Base-by-base conservation (phyloP, 53 echinoderm and acorn worm species). In the Paracentrotus lividus region DNA sequence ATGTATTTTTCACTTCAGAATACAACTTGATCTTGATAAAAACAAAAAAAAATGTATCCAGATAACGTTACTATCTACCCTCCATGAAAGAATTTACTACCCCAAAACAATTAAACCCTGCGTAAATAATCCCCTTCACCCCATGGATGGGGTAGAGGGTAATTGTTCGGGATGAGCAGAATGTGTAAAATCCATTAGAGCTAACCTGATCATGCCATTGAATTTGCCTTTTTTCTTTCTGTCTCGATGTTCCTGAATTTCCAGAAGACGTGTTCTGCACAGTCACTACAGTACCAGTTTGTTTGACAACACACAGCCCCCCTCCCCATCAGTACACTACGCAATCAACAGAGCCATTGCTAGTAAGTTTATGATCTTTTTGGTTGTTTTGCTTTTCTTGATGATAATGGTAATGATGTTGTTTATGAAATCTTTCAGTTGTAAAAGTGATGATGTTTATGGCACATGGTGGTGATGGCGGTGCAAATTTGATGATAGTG, bases 271-370 rank as follows among this genome's bases (percentile, higher is more conserved):
- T 45, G 90, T 93, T 20, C 90, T 81, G 5, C 96, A 97, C 51
- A 94, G 94, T 65, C 95, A 95, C 76, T 94, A 95, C 69, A 87
- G 92, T 77, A 96, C 60, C 42, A 96, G 97, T 84, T 94, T 96
- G 43, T 97, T 97, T 84, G 97, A 96, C 21, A 96, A 96, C 86
- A 95, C 90, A 0, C 94, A 96, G 20, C 96, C 96, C 47, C 97
- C 97, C 21, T 94, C 97, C 42, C 94, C 96, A 0, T 88, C 94
- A 21, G 93, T 97, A 49, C 97, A 97, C 31, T 93, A 95, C 15
- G 94, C 95, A 20, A 96, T 97, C 94, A 97, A 97, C 94, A 77
- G 97, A 85, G 96, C 97, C 14, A 97, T 97, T n/a, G 97, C 97
- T 18, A 95, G 97, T 97, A 94, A 94, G 96, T 93, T 27, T 15